These are phyloP conservation scores for Leptopilina syphax DNA, from an alignment of 2,888 invertebrate species.

Conservation along the genomic window DNA sequence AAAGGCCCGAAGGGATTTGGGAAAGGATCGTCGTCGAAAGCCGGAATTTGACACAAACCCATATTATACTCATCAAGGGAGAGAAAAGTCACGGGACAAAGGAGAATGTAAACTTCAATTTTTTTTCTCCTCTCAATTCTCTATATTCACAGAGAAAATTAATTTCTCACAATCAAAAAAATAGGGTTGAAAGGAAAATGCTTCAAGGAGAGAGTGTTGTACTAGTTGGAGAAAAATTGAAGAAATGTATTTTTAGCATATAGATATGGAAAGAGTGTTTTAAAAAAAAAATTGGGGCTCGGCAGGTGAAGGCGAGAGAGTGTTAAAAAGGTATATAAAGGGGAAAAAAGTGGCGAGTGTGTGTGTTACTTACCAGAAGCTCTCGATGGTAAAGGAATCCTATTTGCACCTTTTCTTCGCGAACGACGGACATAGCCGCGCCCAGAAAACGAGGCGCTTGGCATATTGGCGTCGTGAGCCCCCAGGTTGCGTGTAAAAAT, in stretches of 20 bases:
- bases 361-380: conserved; percentile 83
- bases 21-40: too few species aligned
- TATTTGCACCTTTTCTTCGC: conserved; percentile 93
- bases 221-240: conserved; percentile 2
- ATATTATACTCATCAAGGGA: neutral
- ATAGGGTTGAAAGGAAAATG: conserved; percentile 47
- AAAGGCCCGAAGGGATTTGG: too few species aligned
- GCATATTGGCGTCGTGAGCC: conserved; percentile 83
- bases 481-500: conserved; percentile 50
- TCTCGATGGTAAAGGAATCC: conserved; percentile 89
- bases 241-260: neutral
- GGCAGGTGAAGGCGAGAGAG: conserved; percentile 43
- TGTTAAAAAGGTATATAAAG: neutral
- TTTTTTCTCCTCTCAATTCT: neutral
- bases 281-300: conserved; percentile 36
- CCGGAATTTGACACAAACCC: neutral
- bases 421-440: conserved; percentile 94
- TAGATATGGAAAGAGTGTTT: conserved; percentile 31
- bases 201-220: neutral
- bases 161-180: conserved; percentile 25
- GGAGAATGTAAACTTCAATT: conserved; percentile 4
- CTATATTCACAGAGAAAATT: neutral
- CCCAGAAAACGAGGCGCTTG: conserved; percentile 96
- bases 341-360: conserved; percentile 48
- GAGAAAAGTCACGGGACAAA: conserved; percentile 20